Evolutionary conservation across 2,797 vertebrate species (phyloP).

Genomic region (Dendrocincla fuliginosa): DNA sequence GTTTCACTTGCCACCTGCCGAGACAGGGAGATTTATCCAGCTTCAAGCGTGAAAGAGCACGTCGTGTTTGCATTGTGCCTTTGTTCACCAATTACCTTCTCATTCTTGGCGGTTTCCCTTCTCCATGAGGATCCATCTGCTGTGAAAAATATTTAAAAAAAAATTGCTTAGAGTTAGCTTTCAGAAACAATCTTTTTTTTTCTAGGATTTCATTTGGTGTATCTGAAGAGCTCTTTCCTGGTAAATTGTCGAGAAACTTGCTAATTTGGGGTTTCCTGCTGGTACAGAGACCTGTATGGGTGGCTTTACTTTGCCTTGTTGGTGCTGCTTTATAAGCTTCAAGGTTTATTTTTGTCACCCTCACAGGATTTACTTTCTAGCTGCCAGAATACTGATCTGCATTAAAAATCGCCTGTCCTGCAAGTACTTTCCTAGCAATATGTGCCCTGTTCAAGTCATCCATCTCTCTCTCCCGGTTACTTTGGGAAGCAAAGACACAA

Average conservation of each 20-base stretch:
- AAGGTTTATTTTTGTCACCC: not conserved
- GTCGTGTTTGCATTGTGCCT: not conserved
- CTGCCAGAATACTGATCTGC: not conserved
- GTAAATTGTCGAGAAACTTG: not conserved
- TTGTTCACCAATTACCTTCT: constrained; percentile 64
- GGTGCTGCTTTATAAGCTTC: not conserved
- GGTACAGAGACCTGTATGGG: not conserved
- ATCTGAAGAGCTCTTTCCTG: not conserved
- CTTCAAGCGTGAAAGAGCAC: not conserved
- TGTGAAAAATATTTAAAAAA: not conserved
- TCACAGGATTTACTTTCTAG: not conserved
- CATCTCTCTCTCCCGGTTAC: not conserved
- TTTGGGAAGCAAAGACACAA: not conserved
- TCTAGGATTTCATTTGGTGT: not conserved
- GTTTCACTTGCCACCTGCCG: constrained; percentile 65
- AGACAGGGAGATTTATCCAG: constrained; percentile 34
- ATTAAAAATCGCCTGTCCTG: not conserved
- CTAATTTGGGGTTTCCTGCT: not conserved
- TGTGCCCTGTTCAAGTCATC: not conserved
- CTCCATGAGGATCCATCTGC: constrained; percentile 3
- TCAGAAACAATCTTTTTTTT: not conserved
- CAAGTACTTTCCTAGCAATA: not conserved
- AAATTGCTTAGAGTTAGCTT: not conserved
- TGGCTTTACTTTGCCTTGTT: not conserved
- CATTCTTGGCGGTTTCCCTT: constrained; percentile 2